Evolutionary conservation across 30 jellyfish, hydroid and myxozoan genomes (phyloP).

Genomic region (Phacellophora camtschatica): DNA sequence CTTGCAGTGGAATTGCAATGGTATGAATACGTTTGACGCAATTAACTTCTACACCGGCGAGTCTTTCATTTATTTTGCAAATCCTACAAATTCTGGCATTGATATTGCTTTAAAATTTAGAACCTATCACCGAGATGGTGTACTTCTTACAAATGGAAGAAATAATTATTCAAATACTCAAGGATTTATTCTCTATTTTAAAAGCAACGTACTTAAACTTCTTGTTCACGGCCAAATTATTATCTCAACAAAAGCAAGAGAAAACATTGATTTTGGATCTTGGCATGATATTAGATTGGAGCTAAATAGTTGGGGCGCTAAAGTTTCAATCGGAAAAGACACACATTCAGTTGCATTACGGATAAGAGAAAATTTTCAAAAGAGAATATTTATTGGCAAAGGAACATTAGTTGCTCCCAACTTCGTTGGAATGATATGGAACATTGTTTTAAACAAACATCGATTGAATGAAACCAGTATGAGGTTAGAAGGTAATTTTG

Average conservation of each 20-base stretch:
- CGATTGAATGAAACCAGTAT: conserved; percentile 1
- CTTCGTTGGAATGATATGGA: conserved; percentile 58
- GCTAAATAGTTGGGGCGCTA: background rate
- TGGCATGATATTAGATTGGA: conserved; percentile 57
- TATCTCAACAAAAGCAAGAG: conserved; percentile 15
- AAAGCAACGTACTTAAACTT: conserved; percentile 51
- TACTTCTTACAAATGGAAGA: conserved; percentile 32
- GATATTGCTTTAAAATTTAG: conserved; percentile 47
- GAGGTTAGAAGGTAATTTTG: too few relatives aligned
- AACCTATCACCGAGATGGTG: conserved; percentile 62
- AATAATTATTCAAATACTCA: background rate
- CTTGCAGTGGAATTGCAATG: conserved; percentile 42
- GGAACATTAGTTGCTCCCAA: background rate
- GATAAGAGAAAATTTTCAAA: background rate
- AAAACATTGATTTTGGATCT: conserved; percentile 57
- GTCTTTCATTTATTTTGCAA: conserved; percentile 3
- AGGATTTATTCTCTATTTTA: conserved; percentile 56
- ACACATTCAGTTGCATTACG: background rate
- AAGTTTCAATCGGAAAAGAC: conserved; percentile 7
- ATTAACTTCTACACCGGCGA: conserved; percentile 32
- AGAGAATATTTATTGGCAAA: conserved; percentile 27
- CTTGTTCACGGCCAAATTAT: conserved; percentile 18
- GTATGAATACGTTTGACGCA: conserved; percentile 10
- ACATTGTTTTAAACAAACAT: conserved; percentile 8
- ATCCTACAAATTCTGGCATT: conserved; percentile 12